Base-by-base conservation (phyloP, 2,113 vertebrate species). In the Dermatemys mawii region DNA sequence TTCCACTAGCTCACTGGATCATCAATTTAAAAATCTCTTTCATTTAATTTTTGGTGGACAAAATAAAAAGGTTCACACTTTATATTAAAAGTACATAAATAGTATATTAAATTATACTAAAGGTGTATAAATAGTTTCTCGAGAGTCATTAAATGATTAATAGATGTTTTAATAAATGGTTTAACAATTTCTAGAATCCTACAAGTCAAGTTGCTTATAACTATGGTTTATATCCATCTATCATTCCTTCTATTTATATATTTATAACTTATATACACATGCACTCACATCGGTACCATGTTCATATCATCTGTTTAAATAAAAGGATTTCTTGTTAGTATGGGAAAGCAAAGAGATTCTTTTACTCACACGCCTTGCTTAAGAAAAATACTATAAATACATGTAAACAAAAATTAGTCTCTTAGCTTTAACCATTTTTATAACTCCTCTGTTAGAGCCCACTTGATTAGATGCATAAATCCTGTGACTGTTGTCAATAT, bases 401-500 rank as follows among this genome's bases (percentile, higher is more conserved):
- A 54, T 87, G 81, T 92, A 94, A 86, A 93, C 53, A 88, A 92
- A 86, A 44, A 89, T 96, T 91, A 97, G 51, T 93, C 76, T 91
- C 78, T 91, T 87, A 90, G 84, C 67, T 95, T 96, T 84, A 81
- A 44, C 60, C 19, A 92, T 95, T 96, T 96, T 90, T 90, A 55
- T 93, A 95, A 83, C 53, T 89, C 86, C 87, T n/a, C n/a, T 96
- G 94, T 95, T 95, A 88, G 80, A 96, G 11, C 26, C 78, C 50
- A 92, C 78, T 97, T 91, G 97, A 97, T 96, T 97, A 96, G 96
- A 97, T 93, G 92, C 90, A 97, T 87, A 96, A 94, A 84, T 96
- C 86, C 85, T 97, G 86, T 95, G 96, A 97, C 95, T 97, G 24
- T 94, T 88, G 86, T 96, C 95, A 96, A 88, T 95, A 94, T 96